Base-by-base conservation (phyloP, 2,113 vertebrate genomes). In the Bucco capensis region DNA sequence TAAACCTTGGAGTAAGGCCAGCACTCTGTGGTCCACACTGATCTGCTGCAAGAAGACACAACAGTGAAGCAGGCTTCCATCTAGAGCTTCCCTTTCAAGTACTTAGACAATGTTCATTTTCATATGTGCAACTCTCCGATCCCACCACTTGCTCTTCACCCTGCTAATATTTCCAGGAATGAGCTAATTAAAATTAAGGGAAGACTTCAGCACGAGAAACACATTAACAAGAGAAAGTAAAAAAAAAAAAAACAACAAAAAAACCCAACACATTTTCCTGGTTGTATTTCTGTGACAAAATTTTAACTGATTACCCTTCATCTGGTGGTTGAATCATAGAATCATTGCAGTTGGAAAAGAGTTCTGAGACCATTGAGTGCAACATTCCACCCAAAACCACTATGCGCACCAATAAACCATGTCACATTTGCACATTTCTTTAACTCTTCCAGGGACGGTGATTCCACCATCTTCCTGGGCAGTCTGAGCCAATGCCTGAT, bases 21-120 rank as follows among this genome's bases (percentile, higher is more conserved):
- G 19, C 9, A 58, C 9, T 1, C 0, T 4, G 5, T 25, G 16
- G 25, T 42, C 53, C 42, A 31, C 1, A 4, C 17, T 30, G 33
- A 71, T 49, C 14, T 42, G 4, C 30, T 66, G 33, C 25, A 71
- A 25, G 15, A 88, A 64, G 33, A 46, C 17, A n/a, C 4, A 60
- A n/a, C 1, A 57, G 5, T 6, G 33, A 81, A 65, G 8, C 15
- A 65, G 4, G 5, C 72, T 93, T 87, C 67, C 10, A 22, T 40
- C 28, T 79, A 23, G 8, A 83, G 1, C 12, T 67, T 40, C 12
- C 12, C 40, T 21, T 28, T 87, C 33, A 86, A 35, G 25, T 27
- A 49, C 30, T 35, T 53, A 40, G 21, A 49, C 19, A 50, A 44
- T 25, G 3, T 24, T 81, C 44, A 8, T 88, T 75, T 65, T 54